Base-by-base conservation (phyloP, 1,140 invertebrate genomes). In the Leptinotarsa texana region DNA sequence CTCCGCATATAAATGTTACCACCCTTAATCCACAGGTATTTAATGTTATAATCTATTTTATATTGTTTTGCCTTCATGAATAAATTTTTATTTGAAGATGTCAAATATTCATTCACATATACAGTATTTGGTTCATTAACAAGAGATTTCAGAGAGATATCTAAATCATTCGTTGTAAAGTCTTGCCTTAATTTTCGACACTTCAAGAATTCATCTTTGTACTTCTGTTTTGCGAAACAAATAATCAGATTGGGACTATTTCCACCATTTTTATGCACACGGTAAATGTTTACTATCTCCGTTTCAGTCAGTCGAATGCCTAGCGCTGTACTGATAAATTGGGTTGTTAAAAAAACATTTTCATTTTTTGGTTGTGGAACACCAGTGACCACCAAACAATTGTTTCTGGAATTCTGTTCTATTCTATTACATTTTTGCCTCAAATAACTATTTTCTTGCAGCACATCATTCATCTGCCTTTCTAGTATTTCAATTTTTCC, bases 311-410 rank as follows among this genome's bases (percentile, higher is more conserved):
- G 63, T 21, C 63, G 63, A 15, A 65, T 65, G 15, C 15, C 63
- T 21, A 65, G 63, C 63, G 63, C 63, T 21, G 21, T n/a, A 21
- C 21, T 21, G 21, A 21, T 21, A 21, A 21, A 21, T 21, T 65
- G 63, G 24, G 63, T 65, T 21, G 63, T 17, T 65, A 65, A 22
- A 65, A 65, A 65, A 65, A 65, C 63, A 65, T 65, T 65, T 65
- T 65, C 63, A 21, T 65, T 65, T 65, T 65, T 65, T 65, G 63
- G 63, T 21, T n/a, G 24, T 65, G 63, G 63, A 13, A 65, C 63
- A 65, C 63, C 63, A 21, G 63, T 65, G 63, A 65, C 63, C 63
- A 65, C 63, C 63, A 65, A 65, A 65, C 63, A 65, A 21, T 65
- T 65, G 21, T 65, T 65, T 21, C 15, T 65, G 63, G 27, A 33